Evolutionary conservation across 2,888 invertebrate species (phyloP).

Genomic region (Eupithecia exiguata): DNA sequence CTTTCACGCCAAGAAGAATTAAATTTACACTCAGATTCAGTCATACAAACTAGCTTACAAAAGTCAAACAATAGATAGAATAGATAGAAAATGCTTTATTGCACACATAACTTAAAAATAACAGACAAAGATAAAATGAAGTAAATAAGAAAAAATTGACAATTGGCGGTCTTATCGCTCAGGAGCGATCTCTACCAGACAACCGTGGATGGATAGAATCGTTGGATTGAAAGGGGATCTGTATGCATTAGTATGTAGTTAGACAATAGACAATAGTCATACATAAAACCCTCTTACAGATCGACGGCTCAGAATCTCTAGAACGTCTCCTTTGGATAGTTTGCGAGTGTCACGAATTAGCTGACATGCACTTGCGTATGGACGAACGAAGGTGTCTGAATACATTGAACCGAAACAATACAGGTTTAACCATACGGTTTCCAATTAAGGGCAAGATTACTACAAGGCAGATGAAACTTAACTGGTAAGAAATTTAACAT

Average conservation of each 20-base stretch:
- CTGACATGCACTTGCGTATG: slow-evolving; percentile 86
- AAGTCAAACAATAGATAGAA: too few relatives aligned
- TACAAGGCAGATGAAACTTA: slow-evolving; percentile 89
- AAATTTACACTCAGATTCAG: not conserved
- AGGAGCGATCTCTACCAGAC: too few relatives aligned
- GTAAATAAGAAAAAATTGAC: too few relatives aligned
- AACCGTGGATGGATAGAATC: too few relatives aligned
- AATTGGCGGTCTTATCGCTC: too few relatives aligned
- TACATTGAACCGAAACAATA: slow-evolving; percentile 86
- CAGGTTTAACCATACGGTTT: slow-evolving; percentile 84
- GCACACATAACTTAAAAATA: too few relatives aligned
- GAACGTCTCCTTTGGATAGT: slow-evolving; percentile 82
- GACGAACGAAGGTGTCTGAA: slow-evolving; percentile 89
- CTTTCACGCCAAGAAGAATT: not conserved
- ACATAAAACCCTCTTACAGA: slow-evolving; percentile 60
- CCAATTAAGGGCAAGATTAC: slow-evolving; percentile 88
- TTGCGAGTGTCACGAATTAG: slow-evolving; percentile 86
- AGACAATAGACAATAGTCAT: too few relatives aligned
- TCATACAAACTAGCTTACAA: too few relatives aligned
- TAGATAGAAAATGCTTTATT: too few relatives aligned
- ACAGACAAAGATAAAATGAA: too few relatives aligned
- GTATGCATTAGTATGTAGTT: too few relatives aligned
- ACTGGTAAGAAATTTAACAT: slow-evolving; percentile 80
- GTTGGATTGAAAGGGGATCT: too few relatives aligned
- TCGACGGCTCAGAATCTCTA: slow-evolving; percentile 84